Base-by-base conservation (phyloP, 1,140 invertebrate genomes). In the Arion vulgaris region DNA sequence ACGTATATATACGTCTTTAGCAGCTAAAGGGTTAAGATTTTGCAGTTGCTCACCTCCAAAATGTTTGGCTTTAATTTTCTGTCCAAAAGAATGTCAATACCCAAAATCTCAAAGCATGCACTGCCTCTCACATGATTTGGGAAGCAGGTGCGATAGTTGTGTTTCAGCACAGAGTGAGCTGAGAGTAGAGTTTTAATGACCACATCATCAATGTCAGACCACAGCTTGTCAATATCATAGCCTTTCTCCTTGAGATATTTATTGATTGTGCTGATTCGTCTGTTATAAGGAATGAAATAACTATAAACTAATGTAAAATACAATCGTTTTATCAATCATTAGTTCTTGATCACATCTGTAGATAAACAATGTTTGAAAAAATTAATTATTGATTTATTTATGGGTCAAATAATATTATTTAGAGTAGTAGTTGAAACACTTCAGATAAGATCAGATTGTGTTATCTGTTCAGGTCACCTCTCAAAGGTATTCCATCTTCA, bases 161-260 rank as follows among this genome's bases (percentile, higher is more conserved):
- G 96, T 89, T 96, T 96, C 32, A 98, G 92, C 74, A 96, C 95
- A 0, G 96, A 95, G 93, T 95, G 95, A 13, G 96, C 96, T 34
- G 96, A 95, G 62, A 98, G 94, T 39, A 97, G 93, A 0, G 97
- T 98, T 93, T 98, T 98, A 38, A 97, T 95, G 41, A 98, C 96
- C 26, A 97, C 95, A 89, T 97, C 96, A 90, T 98, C 96, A 86
- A 98, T 96, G 84, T 94, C 94, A n/a, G 92, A 91, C 96, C 96
- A 92, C 81, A 97, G 90, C 82, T 94, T 94, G 15, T 95, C 94
- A 32, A 96, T 94, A 89, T 97, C 94, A 74, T 96, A 94, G 36
- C 95, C 94, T 86, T 95, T 94, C 34, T 93, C 93, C 77, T 93
- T 89, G 88, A 97, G 92, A 92, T 95, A 95, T 84, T 94, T 94